A percentile compares a stretch with the other conserved stretches of the same genome.
phyloP scores from a whole-genome alignment of 2,888 invertebrate species.

The Bellardia pandia region DNA sequence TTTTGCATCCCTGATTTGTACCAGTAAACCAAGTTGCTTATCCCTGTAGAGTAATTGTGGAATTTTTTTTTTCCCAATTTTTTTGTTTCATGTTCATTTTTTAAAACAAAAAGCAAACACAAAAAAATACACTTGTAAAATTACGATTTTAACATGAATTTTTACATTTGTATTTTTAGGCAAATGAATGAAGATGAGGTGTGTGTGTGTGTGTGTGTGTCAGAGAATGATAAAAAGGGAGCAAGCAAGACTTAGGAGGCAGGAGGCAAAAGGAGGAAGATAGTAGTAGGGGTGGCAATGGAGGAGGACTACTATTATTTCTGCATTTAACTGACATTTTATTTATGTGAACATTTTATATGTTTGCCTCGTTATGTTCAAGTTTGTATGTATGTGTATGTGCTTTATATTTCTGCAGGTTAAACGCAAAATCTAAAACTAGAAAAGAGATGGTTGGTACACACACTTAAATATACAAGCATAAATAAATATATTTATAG shows the following conservation, averaged over 20 bases:
- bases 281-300: not conserved
- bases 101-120: not conserved
- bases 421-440: conserved; percentile 4
- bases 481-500: not conserved
- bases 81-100: not conserved
- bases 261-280: not conserved
- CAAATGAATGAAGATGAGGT: conserved; percentile 5
- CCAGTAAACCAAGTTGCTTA: not conserved
- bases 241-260: not conserved
- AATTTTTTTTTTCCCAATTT: not conserved
- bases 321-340: conserved; percentile 55
- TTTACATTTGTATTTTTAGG: conserved; percentile 49
- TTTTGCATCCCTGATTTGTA: too few species aligned
- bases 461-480: not conserved
- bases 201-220: not conserved
- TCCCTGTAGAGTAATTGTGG: not conserved
- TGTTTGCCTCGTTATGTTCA: conserved; percentile 15
- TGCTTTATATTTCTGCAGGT: conserved; percentile 32
- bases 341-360: conserved; percentile 45
- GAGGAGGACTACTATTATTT: conserved; percentile 11
- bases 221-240: not conserved
- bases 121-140: conserved; percentile 55
- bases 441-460: conserved; percentile 16
- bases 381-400: not conserved
- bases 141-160: conserved; percentile 53